Evolutionary conservation across 2,797 vertebrate species (phyloP).

Genomic region (Syngnathus acus): DNA sequence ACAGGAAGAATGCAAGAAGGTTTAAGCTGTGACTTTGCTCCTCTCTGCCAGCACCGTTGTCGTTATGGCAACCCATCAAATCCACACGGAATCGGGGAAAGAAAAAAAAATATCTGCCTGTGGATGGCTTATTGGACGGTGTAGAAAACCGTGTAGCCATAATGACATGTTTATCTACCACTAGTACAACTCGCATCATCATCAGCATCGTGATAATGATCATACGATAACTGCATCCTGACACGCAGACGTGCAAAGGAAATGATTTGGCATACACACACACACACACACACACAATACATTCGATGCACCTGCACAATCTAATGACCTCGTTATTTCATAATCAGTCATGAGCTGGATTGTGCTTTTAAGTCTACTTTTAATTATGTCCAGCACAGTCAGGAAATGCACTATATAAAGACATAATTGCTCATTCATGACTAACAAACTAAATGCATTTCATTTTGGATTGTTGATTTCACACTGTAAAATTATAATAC

Average conservation of each 20-base stretch:
- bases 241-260: not conserved
- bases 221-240: not conserved
- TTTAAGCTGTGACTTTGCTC: not conserved
- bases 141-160: not conserved
- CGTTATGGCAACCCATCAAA: conserved; percentile 3
- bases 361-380: too few species aligned
- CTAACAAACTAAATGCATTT: too few species aligned
- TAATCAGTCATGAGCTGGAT: not conserved
- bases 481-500: too few species aligned
- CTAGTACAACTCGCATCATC: not conserved
- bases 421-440: too few species aligned
- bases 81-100: not conserved
- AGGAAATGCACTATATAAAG: too few species aligned
- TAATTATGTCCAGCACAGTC: too few species aligned
- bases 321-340: not conserved
- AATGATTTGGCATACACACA: not conserved
- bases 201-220: not conserved
- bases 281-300: too few species aligned
- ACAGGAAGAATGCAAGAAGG: not conserved
- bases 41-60: not conserved
- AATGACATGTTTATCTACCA: not conserved
- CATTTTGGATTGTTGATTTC: too few species aligned
- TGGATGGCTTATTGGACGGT: not conserved
- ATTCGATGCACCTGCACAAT: too few species aligned
- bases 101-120: not conserved